A percentile compares a stretch with the other conserved stretches of the same genome.
phyloP scores from a whole-genome alignment of 2,888 invertebrate genomes.

The Dinocampus coccinellae region DNA sequence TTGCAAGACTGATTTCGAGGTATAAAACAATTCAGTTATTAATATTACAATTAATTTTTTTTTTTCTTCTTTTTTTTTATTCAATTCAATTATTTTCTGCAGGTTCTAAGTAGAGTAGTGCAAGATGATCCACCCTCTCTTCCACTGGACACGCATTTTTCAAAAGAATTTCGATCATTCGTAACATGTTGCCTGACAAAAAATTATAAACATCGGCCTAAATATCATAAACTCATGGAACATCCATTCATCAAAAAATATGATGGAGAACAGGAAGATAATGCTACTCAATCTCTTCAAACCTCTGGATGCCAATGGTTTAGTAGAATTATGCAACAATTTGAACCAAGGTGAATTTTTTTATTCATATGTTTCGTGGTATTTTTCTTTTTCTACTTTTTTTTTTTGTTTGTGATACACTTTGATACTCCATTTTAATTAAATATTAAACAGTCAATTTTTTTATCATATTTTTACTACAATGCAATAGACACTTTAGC shows the following conservation, averaged over 20 bases:
- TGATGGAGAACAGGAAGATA: constrained; percentile 68
- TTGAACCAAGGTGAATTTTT: constrained; percentile 65
- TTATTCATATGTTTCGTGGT: constrained; percentile 1
- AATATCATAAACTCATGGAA: constrained; percentile 91
- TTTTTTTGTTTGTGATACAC: constrained; percentile 26
- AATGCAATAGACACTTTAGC: constrained; percentile 2
- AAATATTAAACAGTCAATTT: constrained; percentile 24
- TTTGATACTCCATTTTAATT: constrained; percentile 20
- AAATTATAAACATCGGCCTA: constrained; percentile 93
- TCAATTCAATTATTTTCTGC: constrained; percentile 26
- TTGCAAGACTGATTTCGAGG: constrained; percentile 98
- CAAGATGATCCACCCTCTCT: constrained; percentile 89
- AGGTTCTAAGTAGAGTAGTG: constrained; percentile 77
- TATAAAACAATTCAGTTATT: constrained; percentile 69
- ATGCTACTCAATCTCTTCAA: constrained; percentile 53
- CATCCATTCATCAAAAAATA: constrained; percentile 90
- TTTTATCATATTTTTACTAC: constrained; percentile 29
- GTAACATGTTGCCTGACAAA: constrained; percentile 94
- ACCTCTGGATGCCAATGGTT: constrained; percentile 78
- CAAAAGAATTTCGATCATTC: constrained; percentile 89
- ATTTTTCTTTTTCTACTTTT: constrained; percentile 22
- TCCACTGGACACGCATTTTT: constrained; percentile 83
- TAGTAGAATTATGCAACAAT: constrained; percentile 74
- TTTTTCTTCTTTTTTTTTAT: constrained; percentile 70
- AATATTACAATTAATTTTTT: constrained; percentile 57